Evolutionary conservation across 1,140 invertebrate species (phyloP).

Genomic region (Hylyphantes graminicola): DNA sequence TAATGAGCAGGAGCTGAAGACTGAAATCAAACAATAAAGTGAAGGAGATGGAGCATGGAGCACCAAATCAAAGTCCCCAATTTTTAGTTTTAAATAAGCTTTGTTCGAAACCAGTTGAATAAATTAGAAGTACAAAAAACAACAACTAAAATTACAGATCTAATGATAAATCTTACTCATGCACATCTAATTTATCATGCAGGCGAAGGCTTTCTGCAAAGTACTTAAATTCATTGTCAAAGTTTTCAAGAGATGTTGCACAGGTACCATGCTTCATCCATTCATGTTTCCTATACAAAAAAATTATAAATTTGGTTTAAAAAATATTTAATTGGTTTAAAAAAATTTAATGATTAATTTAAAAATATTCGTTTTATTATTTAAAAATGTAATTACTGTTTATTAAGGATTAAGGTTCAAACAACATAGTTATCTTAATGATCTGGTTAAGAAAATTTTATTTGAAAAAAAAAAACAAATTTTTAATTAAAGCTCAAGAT

Average conservation of each 20-base stretch:
- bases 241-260: not conserved
- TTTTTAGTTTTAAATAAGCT: not conserved
- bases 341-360: too few species aligned
- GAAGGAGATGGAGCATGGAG: too few species aligned
- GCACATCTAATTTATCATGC: constrained; percentile 23
- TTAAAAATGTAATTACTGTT: too few species aligned
- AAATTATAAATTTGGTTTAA: not conserved
- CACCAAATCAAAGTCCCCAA: not conserved
- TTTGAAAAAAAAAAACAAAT: too few species aligned
- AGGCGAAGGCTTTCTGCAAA: constrained; percentile 18
- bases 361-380: too few species aligned
- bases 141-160: not conserved
- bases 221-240: constrained; percentile 29
- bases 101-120: not conserved
- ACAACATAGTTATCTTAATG: too few species aligned
- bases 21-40: too few species aligned
- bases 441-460: too few species aligned
- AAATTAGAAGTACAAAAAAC: not conserved
- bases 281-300: constrained; percentile 50
- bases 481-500: too few species aligned
- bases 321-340: too few species aligned
- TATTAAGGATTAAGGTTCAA: too few species aligned
- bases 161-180: constrained; percentile 25
- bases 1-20: too few species aligned
- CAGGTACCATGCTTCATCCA: constrained; percentile 47